These are phyloP conservation scores for Pangasius macronema DNA, from an alignment of 2,797 vertebrate species.

Conservation along the genomic window DNA sequence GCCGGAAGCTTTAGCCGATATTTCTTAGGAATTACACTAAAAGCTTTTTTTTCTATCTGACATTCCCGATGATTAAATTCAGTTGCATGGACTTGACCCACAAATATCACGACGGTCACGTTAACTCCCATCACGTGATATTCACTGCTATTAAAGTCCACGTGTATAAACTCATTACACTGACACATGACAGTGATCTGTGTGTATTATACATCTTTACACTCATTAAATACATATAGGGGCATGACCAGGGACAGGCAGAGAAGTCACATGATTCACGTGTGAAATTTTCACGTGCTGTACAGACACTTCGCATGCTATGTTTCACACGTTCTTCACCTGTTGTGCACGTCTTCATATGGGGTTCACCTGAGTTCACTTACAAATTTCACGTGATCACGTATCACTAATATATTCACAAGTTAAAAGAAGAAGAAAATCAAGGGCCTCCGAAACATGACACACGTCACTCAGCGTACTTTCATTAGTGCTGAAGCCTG, in stretches of 20 bases:
- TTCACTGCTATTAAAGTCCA: background rate
- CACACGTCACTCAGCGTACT: no score
- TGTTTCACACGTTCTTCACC: no score
- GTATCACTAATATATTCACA: no score
- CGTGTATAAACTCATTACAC: conserved; percentile 14
- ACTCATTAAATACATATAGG: background rate
- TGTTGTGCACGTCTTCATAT: no score
- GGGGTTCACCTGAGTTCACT: no score
- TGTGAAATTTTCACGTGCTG: background rate
- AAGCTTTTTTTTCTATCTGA: conserved; percentile 75
- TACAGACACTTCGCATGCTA: background rate
- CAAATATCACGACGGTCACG: conserved; percentile 18
- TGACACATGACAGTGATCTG: background rate
- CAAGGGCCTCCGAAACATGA: no score
- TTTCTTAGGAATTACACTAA: conserved; percentile 84
- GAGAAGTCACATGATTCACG: background rate
- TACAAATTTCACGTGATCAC: no score
- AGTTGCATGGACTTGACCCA: conserved; percentile 67
- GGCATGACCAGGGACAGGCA: no score
- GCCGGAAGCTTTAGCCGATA: conserved; percentile 69
- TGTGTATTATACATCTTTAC: background rate
- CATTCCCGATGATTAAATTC: conserved; percentile 82
- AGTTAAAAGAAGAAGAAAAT: no score
- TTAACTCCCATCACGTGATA: conserved; percentile 6
- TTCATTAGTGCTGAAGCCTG: no score